Base-by-base conservation (phyloP, 2,888 invertebrate species). In the Drosophila testacea region DNA sequence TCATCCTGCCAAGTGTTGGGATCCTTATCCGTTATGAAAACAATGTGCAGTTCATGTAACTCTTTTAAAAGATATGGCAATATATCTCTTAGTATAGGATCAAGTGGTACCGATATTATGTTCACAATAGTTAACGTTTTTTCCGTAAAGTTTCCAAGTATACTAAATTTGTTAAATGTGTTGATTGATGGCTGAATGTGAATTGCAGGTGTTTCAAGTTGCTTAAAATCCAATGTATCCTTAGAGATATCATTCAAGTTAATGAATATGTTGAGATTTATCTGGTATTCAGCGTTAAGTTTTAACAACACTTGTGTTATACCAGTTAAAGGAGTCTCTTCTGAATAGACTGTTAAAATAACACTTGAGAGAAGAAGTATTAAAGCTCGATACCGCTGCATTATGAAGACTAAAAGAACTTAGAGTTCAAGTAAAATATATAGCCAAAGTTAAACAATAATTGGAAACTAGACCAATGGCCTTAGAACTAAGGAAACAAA, bases 201-300 rank as follows among this genome's bases (percentile, higher is more conserved):
- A 2, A 78, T 51, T 28, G 38, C 36, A 6, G 76, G 65, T 0
- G 46, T 52, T 6, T 57, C 32, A 4, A 57, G 38, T 6, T n/a
- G 9, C 4, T 47, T 22, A 0, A 50, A 46, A 22, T 51, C 16
- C 1, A 42, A 6, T 4, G 1, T 13, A 6, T 63, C 42, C 30
- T 27, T 13, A 13, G 22, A 10, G 1, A 2, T 0, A 2, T 66
- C 11, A 0, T 69, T 16, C n/a, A 70, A 28, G 11, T 82, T 70
- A 0, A 84, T 48, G 2, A 80, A 56, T 13, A 82, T 34, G 47
- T 84, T 80, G 0, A 84, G 63, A 9, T 66, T n/a, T 5, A 41
- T 69, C 11, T 56, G 28, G 39, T 66, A 55, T 9, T 22, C 57
- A 0, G 6, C 2, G 30, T 82, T 85, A 1, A 84, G 65, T 46